Conservation (phyloP, 2,797 vertebrate genomes). For the Pteropus rufus region DNA sequence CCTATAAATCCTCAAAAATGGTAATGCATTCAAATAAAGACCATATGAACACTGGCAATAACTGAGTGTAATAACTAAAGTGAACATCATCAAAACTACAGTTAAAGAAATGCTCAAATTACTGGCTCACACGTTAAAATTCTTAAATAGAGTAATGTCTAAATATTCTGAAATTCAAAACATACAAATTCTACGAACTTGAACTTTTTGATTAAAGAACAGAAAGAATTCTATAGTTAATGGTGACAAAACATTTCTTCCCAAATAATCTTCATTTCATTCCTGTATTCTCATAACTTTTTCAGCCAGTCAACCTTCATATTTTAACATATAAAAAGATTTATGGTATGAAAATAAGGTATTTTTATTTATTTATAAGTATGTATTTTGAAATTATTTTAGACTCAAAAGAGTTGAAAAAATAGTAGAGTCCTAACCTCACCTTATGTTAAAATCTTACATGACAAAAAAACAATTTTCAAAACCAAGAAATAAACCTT, state of each 20-base stretch:
- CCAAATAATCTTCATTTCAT: slow-evolving; percentile 21
- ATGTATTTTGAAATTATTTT: slow-evolving; percentile 30
- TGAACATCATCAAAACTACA: neutral
- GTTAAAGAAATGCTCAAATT: slow-evolving; percentile 28
- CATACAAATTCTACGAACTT: neutral
- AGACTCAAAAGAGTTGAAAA: neutral
- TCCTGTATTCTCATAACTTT: neutral
- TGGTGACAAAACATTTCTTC: neutral
- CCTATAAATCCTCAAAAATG: slow-evolving; percentile 34
- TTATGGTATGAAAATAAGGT: neutral
- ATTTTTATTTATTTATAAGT: slow-evolving; percentile 18
- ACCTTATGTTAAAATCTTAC: neutral
- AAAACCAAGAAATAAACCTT: slow-evolving; percentile 36
- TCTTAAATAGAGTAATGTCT: neutral
- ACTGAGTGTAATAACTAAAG: neutral
- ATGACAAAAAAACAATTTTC: neutral
- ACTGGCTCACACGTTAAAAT: neutral
- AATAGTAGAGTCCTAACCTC: neutral
- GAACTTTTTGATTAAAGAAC: slow-evolving; percentile 10
- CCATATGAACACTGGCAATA: neutral
- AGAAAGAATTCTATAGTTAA: neutral
- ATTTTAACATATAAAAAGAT: slow-evolving; percentile 29
- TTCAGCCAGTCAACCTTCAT: neutral
- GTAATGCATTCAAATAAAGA: neutral
- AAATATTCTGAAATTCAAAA: slow-evolving; percentile 36